A percentile compares a stretch with the other conserved stretches of the same genome.
These are phyloP conservation scores for Smithornis capensis DNA, from an alignment of 2,113 vertebrate genomes.

Conservation along the genomic window DNA sequence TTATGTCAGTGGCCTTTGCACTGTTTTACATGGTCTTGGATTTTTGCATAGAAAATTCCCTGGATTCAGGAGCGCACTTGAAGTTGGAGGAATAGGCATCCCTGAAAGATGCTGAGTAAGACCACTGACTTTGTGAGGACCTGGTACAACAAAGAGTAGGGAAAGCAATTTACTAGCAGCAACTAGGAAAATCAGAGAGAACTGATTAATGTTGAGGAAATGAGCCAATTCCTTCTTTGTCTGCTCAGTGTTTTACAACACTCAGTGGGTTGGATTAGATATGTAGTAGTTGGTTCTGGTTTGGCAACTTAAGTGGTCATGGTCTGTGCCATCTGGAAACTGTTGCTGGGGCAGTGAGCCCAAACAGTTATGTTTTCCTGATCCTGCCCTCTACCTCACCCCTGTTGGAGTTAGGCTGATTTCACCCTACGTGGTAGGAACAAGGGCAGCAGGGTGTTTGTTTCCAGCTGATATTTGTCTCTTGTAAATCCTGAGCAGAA, in stretches of 20 bases:
- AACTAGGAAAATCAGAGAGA: background rate
- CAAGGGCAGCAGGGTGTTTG: background rate
- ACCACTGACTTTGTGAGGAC: background rate
- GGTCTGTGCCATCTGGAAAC: slow-evolving; percentile 3
- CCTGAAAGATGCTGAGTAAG: background rate
- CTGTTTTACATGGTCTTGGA: background rate
- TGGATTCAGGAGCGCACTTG: background rate
- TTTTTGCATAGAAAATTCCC: background rate
- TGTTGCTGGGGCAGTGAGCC: background rate
- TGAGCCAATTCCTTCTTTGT: background rate
- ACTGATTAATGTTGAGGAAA: background rate
- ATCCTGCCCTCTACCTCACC: background rate
- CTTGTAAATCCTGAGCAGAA: background rate
- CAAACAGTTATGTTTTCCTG: background rate
- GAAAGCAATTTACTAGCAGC: background rate
- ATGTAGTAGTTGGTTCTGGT: background rate
- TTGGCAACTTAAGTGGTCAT: background rate
- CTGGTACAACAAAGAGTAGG: background rate
- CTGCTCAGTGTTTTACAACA: background rate
- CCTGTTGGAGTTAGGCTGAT: background rate
- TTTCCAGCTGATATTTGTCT: background rate
- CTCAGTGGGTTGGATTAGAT: background rate
- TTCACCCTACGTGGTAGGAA: background rate
- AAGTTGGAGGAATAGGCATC: background rate
- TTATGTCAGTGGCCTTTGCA: background rate